phyloP scores from a whole-genome alignment of 1,140 invertebrate species.

The Drosophila sp. region DNA sequence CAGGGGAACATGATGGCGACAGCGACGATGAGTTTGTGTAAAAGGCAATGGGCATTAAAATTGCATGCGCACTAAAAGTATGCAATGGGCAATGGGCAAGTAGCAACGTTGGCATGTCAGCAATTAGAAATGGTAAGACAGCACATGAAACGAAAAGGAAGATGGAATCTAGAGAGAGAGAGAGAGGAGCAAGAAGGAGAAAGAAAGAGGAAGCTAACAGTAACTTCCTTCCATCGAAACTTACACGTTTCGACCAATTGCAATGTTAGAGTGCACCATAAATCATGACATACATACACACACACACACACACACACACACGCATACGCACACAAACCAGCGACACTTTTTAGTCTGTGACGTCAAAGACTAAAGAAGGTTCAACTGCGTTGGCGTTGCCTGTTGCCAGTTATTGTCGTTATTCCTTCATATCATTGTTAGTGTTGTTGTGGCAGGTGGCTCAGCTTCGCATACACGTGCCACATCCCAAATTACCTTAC shows the following conservation, averaged over 20 bases:
- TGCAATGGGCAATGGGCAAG: constrained; percentile 45
- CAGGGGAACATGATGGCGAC: constrained; percentile 9
- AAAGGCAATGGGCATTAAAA: constrained; percentile 70
- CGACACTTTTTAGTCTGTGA: constrained; percentile 33
- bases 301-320: constrained; percentile 10
- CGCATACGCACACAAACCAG: not conserved
- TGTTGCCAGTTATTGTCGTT: not conserved
- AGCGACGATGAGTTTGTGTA: constrained; percentile 31
- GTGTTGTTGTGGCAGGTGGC: constrained; percentile 13
- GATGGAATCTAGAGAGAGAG: not conserved
- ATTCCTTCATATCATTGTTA: not conserved
- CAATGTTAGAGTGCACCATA: constrained; percentile 57
- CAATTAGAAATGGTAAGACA: constrained; percentile 54
- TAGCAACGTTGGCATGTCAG: constrained; percentile 50
- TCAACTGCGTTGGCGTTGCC: constrained; percentile 50
- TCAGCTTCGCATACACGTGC: constrained; percentile 23
- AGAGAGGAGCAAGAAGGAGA: not conserved
- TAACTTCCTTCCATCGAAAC: constrained; percentile 19
- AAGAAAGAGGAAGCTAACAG: not conserved
- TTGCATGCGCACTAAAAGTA: constrained; percentile 76
- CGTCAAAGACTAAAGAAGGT: constrained; percentile 61
- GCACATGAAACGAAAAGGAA: not conserved
- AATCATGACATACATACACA: constrained; percentile 41
- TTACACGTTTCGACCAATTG: constrained; percentile 34
- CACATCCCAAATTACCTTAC: constrained; percentile 21